phyloP scores from a whole-genome alignment of 2,888 invertebrate genomes.

The Melipona bicolor region DNA sequence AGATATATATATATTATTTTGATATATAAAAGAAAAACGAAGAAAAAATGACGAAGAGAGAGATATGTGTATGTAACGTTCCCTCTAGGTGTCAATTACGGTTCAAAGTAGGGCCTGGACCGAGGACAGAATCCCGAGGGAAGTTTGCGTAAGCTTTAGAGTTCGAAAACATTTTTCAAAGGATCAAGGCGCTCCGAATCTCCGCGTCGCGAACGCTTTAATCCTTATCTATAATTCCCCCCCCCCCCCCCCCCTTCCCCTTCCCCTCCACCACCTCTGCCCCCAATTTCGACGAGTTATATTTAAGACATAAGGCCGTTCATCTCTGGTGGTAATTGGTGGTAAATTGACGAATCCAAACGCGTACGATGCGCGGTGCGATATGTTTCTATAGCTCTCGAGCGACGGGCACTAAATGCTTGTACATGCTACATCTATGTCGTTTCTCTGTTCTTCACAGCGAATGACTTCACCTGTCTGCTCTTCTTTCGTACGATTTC shows the following conservation, averaged over 20 bases:
- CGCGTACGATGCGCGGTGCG: slow-evolving; percentile 21
- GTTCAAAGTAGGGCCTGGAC: slow-evolving; percentile 82
- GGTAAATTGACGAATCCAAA: slow-evolving; percentile 8
- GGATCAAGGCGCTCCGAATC: slow-evolving; percentile 55
- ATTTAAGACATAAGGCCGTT: slow-evolving; percentile 39
- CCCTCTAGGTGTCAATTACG: slow-evolving; percentile 76
- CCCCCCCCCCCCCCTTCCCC: background rate
- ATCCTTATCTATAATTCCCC: slow-evolving; percentile 32
- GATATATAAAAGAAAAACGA: slow-evolving; percentile 73
- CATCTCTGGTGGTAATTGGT: slow-evolving; percentile 32
- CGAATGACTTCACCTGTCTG: background rate
- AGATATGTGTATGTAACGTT: slow-evolving; percentile 54
- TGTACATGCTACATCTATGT: slow-evolving; percentile 14
- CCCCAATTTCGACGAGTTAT: slow-evolving; percentile 38
- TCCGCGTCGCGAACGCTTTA: slow-evolving; percentile 61
- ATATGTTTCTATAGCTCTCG: slow-evolving; percentile 32
- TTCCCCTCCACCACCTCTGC: background rate
- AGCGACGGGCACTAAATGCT: slow-evolving; percentile 27
- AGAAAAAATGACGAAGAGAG: slow-evolving; percentile 41
- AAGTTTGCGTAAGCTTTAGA: slow-evolving; percentile 57
- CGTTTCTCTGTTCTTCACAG: background rate
- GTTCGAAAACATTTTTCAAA: slow-evolving; percentile 23
- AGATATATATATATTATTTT: slow-evolving; percentile 79
- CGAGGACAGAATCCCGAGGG: slow-evolving; percentile 72
- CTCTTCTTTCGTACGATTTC: background rate